These are phyloP conservation scores for Drosophila virilis DNA, from an alignment of 1,140 invertebrate genomes.

Conservation along the genomic window DNA sequence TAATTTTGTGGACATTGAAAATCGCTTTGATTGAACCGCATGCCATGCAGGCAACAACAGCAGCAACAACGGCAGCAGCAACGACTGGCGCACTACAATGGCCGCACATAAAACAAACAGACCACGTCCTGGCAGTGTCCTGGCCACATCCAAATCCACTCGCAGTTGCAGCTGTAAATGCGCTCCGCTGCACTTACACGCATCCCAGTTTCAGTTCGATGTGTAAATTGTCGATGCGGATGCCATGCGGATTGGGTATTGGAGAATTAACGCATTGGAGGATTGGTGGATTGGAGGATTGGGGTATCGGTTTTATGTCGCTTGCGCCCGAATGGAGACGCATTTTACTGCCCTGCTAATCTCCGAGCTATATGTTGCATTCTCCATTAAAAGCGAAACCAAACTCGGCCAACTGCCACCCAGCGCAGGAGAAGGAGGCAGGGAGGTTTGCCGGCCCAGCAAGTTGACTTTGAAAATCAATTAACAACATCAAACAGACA, in stretches of 20 bases:
- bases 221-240: constrained; percentile 43
- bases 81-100: constrained; percentile 66
- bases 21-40: constrained; percentile 83
- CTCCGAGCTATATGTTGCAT: constrained; percentile 56
- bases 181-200: constrained; percentile 76
- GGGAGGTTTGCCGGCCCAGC: constrained; percentile 24
- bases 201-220: constrained; percentile 42
- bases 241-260: constrained; percentile 27
- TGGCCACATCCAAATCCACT: constrained; percentile 74
- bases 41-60: constrained; percentile 63
- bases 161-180: constrained; percentile 77
- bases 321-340: constrained; percentile 77
- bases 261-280: constrained; percentile 41
- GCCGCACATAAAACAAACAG: constrained; percentile 80
- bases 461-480: constrained; percentile 84
- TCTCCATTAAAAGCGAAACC: constrained; percentile 56
- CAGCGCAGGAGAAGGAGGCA: background rate
- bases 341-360: constrained; percentile 80
- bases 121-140: constrained; percentile 30
- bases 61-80: constrained; percentile 22
- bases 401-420: constrained; percentile 18
- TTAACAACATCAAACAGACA: constrained; percentile 84
- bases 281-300: constrained; percentile 56
- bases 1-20: constrained; percentile 83
- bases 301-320: constrained; percentile 79